phyloP scores from a whole-genome alignment of 2,888 invertebrate species.

The Gastrophysa polygoni region DNA sequence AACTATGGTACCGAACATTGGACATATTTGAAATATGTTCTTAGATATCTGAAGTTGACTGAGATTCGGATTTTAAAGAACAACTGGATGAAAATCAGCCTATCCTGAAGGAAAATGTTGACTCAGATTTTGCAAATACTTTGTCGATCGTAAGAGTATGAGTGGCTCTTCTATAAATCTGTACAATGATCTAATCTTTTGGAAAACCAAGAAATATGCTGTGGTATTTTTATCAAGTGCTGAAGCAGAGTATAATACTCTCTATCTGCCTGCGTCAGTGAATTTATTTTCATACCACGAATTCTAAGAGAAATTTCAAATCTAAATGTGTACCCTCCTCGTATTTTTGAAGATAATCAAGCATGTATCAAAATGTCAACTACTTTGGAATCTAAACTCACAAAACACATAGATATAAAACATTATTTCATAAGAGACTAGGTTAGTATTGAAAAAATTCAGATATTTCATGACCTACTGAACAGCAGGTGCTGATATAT shows the following conservation, averaged over 20 bases:
- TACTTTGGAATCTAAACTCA: conserved; percentile 27
- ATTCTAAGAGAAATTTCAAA: conserved; percentile 24
- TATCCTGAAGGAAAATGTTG: background rate
- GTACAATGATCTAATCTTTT: conserved; percentile 28
- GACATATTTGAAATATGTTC: background rate
- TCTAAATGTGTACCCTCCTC: conserved; percentile 18
- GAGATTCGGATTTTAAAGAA: background rate
- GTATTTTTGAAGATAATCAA: conserved; percentile 19
- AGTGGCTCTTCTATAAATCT: conserved; percentile 31
- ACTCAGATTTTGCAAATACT: background rate
- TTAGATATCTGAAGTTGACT: background rate
- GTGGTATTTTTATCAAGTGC: conserved; percentile 32
- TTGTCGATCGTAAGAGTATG: conserved; percentile 31
- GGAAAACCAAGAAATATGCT: conserved; percentile 35
- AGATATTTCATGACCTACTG: too few relatives aligned
- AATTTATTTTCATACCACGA: conserved; percentile 31
- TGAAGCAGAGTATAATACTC: conserved; percentile 36
- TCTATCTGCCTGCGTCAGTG: conserved; percentile 28
- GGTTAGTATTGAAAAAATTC: too few relatives aligned
- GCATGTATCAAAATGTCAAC: conserved; percentile 24
- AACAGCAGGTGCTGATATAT: too few relatives aligned
- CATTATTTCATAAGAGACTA: too few relatives aligned
- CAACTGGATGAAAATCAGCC: background rate
- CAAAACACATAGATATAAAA: too few relatives aligned
- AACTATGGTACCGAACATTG: background rate